These are phyloP conservation scores for Copsychus sechellarum DNA, from an alignment of 2,113 vertebrate species.

Conservation along the genomic window DNA sequence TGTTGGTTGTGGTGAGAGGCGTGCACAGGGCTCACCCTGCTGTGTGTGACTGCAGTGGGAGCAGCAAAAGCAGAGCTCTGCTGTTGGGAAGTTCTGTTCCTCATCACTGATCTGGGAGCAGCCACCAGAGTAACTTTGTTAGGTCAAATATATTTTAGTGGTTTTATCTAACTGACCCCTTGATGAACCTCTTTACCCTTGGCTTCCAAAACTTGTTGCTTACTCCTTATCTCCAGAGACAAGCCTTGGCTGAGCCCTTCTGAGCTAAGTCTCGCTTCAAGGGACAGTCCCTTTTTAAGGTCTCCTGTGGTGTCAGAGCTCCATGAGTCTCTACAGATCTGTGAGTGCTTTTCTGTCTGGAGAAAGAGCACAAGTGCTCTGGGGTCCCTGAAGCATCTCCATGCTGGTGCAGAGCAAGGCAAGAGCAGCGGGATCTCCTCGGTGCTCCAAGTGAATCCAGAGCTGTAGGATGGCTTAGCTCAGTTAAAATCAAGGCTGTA, in stretches of 20 bases:
- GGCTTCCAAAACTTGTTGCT: not conserved
- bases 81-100: not conserved
- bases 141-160: not conserved
- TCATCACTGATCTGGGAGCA: not conserved
- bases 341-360: not conserved
- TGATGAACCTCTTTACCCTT: not conserved
- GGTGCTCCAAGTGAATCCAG: not conserved
- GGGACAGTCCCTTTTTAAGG: not conserved
- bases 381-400: not conserved
- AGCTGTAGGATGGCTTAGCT: not conserved
- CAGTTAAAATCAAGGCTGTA: not conserved
- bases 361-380: not conserved
- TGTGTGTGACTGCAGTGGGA: fast-evolving
- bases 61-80: not conserved
- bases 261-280: not conserved
- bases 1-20: not conserved
- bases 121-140: not conserved
- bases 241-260: not conserved
- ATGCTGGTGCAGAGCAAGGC: fast-evolving
- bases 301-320: not conserved
- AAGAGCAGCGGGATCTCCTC: not conserved
- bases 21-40: fast-evolving
- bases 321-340: not conserved
- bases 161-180: not conserved
- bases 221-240: not conserved